A percentile compares a stretch with the other conserved stretches of the same genome.
Evolutionary conservation across 2,888 invertebrate species (phyloP).

Genomic region (Bimastos eiseni): DNA sequence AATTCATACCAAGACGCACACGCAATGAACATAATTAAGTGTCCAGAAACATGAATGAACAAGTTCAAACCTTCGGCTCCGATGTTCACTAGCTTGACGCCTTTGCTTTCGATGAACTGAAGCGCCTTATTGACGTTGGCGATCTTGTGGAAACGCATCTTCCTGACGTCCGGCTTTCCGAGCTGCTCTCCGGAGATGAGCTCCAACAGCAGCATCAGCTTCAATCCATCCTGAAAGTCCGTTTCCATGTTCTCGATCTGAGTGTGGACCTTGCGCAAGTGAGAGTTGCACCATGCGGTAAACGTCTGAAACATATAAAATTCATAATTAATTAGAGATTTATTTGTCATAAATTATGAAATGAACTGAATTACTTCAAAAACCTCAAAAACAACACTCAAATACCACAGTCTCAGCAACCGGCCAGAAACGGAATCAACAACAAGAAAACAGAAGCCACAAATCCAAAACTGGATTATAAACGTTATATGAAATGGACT

Average conservation of each 20-base stretch:
- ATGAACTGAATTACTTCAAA: no score
- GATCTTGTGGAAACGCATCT: constrained; percentile 20
- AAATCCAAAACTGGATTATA: no score
- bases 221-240: constrained; percentile 26
- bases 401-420: no score
- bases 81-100: constrained; percentile 22
- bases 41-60: background rate
- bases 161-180: background rate
- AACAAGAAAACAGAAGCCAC: no score
- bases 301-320: constrained; percentile 9
- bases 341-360: background rate
- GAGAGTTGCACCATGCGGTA: constrained; percentile 29
- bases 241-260: constrained; percentile 23
- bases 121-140: constrained; percentile 25
- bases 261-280: constrained; percentile 21
- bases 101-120: constrained; percentile 26
- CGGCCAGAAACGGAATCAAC: no score
- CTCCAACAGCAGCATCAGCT: constrained; percentile 25
- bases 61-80: constrained; percentile 16
- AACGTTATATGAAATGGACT: no score
- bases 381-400: no score
- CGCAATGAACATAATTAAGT: background rate
- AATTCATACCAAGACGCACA: no score
- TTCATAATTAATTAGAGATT: background rate
- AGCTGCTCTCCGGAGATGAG: constrained; percentile 23